These are phyloP conservation scores for Oligia fasciuncula DNA, from an alignment of 2,888 invertebrate genomes.

Conservation along the genomic window DNA sequence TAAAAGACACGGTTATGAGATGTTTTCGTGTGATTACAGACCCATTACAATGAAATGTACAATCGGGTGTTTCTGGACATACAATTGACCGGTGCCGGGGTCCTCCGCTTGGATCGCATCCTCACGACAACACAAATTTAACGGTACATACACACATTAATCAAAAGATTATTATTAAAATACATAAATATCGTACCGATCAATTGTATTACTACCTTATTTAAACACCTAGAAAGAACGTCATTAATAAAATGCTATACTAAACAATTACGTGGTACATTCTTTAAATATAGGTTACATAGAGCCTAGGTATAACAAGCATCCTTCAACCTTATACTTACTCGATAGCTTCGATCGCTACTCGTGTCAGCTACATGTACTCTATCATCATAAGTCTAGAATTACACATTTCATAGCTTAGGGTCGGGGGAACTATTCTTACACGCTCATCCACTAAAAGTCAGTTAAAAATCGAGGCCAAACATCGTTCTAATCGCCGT, in stretches of 20 bases:
- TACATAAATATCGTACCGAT: constrained; percentile 71
- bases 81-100: constrained; percentile 76
- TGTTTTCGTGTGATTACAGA: constrained; percentile 70
- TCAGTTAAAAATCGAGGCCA: constrained; percentile 88
- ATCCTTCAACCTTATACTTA: constrained; percentile 76
- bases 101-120: constrained; percentile 65
- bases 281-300: constrained; percentile 77
- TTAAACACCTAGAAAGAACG: constrained; percentile 75
- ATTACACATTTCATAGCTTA: constrained; percentile 89
- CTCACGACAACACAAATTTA: constrained; percentile 44
- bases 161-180: constrained; percentile 48
- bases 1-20: constrained; percentile 54
- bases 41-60: constrained; percentile 89
- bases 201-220: constrained; percentile 76
- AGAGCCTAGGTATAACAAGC: constrained; percentile 77
- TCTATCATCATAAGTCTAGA: constrained; percentile 72
- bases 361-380: constrained; percentile 66
- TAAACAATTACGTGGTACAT: constrained; percentile 75
- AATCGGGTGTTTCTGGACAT: constrained; percentile 76
- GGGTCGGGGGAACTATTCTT: constrained; percentile 78
- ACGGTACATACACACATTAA: constrained; percentile 48
- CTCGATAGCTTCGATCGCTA: constrained; percentile 64
- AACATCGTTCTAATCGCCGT: constrained; percentile 81
- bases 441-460: constrained; percentile 75
- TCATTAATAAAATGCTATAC: constrained; percentile 77